Conservation (phyloP, 2,888 invertebrate species). For the Synanthedon vespiformis region DNA sequence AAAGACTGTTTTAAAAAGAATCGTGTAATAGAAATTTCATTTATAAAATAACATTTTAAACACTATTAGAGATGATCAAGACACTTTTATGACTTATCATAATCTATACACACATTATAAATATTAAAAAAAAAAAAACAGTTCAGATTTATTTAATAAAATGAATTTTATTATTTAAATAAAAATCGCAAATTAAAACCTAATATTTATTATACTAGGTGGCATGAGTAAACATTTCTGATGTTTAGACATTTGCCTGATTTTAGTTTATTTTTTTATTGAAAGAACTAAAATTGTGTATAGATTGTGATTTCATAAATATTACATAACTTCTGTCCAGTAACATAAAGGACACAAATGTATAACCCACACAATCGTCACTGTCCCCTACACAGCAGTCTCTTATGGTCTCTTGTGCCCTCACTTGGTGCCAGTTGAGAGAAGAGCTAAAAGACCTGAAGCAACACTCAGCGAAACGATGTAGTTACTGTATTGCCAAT, state of each 20-base stretch:
- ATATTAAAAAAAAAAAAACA: too few species aligned
- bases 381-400: conserved; percentile 14
- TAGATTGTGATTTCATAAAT: conserved; percentile 14
- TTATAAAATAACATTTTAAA: too few species aligned
- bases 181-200: too few species aligned
- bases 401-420: conserved; percentile 10
- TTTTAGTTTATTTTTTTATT: not conserved
- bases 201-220: too few species aligned
- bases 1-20: conserved; percentile 1
- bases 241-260: too few species aligned
- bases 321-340: not conserved
- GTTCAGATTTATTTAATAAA: too few species aligned
- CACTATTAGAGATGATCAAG: too few species aligned
- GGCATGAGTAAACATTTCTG: too few species aligned
- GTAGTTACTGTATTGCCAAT: conserved; percentile 79
- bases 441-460: conserved; percentile 90
- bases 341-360: not conserved
- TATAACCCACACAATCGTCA: not conserved
- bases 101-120: too few species aligned
- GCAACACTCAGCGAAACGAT: conserved; percentile 90
- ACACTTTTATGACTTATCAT: too few species aligned
- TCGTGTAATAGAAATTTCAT: too few species aligned
- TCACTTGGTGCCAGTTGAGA: conserved; percentile 92
- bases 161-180: too few species aligned
- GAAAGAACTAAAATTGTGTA: conserved; percentile 1